Percentiles rank a stretch among this genome's conserved stretches.
These are phyloP conservation scores for Cephus sareptanus DNA, from an alignment of 2,888 invertebrate genomes.

Conservation along the genomic window DNA sequence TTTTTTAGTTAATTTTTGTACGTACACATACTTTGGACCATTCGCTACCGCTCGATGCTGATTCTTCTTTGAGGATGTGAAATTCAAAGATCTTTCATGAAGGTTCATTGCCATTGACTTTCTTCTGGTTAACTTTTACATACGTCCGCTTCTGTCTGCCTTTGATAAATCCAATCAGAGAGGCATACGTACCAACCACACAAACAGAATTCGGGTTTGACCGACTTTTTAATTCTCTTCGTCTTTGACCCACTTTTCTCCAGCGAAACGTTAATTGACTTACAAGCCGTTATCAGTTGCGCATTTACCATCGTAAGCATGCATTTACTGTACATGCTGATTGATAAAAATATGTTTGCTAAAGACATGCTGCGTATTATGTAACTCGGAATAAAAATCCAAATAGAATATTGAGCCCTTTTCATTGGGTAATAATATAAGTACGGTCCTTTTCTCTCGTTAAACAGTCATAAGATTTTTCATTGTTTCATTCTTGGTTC, in stretches of 20 bases:
- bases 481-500: background rate
- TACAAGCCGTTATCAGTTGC: background rate
- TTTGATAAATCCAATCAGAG: background rate
- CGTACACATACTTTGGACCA: background rate
- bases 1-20: background rate
- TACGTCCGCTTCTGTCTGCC: background rate
- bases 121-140: background rate
- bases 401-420: no score
- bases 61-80: background rate
- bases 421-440: no score
- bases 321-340: background rate
- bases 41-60: background rate
- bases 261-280: background rate
- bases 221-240: background rate
- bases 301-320: background rate
- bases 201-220: background rate
- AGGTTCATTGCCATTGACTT: background rate
- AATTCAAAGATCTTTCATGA: background rate
- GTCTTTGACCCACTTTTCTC: background rate
- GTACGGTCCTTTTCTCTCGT: background rate
- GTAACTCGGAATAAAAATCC: no score
- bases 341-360: background rate
- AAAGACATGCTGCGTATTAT: no score
- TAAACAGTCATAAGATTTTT: background rate
- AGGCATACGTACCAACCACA: no score